Evolutionary conservation across 1,140 invertebrate genomes (phyloP), one percentile per base, ranked within the genome.

Genomic region (Ridgeia piscesae): DNA sequence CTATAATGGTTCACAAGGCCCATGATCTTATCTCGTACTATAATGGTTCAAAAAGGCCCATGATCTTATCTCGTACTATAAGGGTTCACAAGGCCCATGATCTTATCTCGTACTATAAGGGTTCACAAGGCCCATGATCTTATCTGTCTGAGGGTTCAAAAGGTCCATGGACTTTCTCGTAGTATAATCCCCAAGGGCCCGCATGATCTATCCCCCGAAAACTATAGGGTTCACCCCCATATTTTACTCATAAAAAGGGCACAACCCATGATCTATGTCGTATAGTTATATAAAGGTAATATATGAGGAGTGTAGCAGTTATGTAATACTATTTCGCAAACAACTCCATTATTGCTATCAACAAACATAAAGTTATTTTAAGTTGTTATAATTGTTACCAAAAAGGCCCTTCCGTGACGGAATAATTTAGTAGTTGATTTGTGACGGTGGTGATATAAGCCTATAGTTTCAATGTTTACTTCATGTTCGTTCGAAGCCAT

Each of bases 201-300:
- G 88, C 94, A 95, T 1, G 94, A n/a, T 94, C 94, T 94, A 95
- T 33, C 94, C 94, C 34, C 94, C 94, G 21, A 94, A 92, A 77
- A 21, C 11, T 9, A 9, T 77, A 21, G 11, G 58, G 58, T 77
- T 9, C 27, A 4, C 27, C 58, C 27, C 11, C 58, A 77, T 77
- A 31, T 77, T 17, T 21, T 77, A 21, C 17, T 21, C n/a, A n/a
- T n/a, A n/a, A n/a, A 50, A 50, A 50, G 48, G 8, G 21, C 8
- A 50, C 48, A 50, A 11, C 21, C n/a, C n/a, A n/a, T 50, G 8
- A 77, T 14, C 58, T 14, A 21, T 17, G 27, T 77, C 17, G 2
- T 9, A 2, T 31, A 21, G 58, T 27, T 77, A 77, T 31, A 21
- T 77, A 77, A 77, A 27, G 17, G 11, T 21, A 14, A 77, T 77